Base-by-base conservation (phyloP, 2,888 invertebrate genomes). In the Cheilosia urbana region DNA sequence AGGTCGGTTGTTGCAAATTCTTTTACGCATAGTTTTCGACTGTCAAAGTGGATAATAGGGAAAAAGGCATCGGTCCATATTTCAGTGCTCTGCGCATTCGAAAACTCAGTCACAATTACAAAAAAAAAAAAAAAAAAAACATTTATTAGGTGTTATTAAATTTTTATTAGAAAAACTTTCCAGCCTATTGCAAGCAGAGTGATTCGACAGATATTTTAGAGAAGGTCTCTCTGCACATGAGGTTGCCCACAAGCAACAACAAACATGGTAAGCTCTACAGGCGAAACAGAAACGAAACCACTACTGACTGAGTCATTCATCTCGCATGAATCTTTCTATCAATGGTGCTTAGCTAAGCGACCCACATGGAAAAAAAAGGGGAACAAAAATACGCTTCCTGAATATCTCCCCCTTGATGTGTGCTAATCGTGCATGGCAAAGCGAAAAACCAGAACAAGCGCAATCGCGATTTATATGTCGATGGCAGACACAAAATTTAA, bases 381-480 rank as follows among this genome's bases (percentile, higher is more conserved):
- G 2, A 21, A 21, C 21, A 21, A 21, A 57, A 53, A 45, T 2
- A 45, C 45, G 49, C 57, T 75, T 75, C 75, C 75, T 75, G 75
- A 30, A 30, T 62, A 69, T 69, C 62, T 78, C 27, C 49, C 77
- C 47, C 55, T 57, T 62, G 62, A 71, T 55, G 63, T 55, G 57
- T 55, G 34, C 15, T 62, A 69, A 77, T 77, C 53, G 53, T 53
- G 55, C 73, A 63, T 55, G 63, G 45, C 45, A 24, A 30, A 40
- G 55, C 49, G 42, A 42, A 19, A 27, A 34, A 19, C 21, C 13
- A 13, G 13, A 34, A 21, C 51, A 45, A 11, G 17, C 55, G 51
- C 55, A 57, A 78, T 62, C 57, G 55, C 55, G 77, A 78, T 78
- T 78, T 71, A 71, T 69, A 53, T 78, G 60, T 55, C 77, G 62